Evolutionary conservation across 1,140 invertebrate species (phyloP).

Genomic region (Dreissena rostriformis): DNA sequence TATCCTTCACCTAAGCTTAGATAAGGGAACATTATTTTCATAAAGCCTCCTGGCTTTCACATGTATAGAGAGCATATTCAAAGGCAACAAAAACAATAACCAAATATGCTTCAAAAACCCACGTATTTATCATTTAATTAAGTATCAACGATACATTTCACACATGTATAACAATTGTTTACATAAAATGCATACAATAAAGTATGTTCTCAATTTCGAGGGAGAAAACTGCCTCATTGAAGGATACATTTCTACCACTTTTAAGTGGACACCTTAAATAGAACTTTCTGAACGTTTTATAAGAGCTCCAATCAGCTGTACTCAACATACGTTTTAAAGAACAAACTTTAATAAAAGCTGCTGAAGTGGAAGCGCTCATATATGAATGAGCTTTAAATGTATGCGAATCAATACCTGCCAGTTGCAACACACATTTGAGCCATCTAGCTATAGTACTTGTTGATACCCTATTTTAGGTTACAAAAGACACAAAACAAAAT

Average conservation of each 20-base stretch:
- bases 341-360: slow-evolving; percentile 27
- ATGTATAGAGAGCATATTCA: slow-evolving; percentile 22
- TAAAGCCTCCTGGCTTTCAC: background rate
- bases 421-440: slow-evolving; percentile 4
- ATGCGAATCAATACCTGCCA: slow-evolving; percentile 17
- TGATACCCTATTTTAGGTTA: slow-evolving; percentile 23
- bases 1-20: slow-evolving; percentile 46
- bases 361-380: slow-evolving; percentile 14
- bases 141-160: slow-evolving; percentile 1
- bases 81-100: slow-evolving; percentile 16
- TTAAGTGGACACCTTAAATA: background rate
- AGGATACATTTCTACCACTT: background rate
- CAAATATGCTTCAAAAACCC: background rate
- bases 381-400: slow-evolving; percentile 35
- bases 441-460: slow-evolving; percentile 44
- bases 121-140: background rate
- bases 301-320: slow-evolving; percentile 34
- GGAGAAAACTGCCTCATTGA: background rate
- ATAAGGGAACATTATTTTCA: slow-evolving; percentile 33
- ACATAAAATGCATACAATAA: background rate
- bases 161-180: background rate
- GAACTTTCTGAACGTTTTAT: slow-evolving; percentile 36
- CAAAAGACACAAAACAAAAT: slow-evolving; percentile 28
- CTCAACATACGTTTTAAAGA: slow-evolving; percentile 29
- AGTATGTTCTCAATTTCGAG: background rate